phyloP scores from a whole-genome alignment of 1,140 invertebrate genomes.

The Neodiprion fabricii region DNA sequence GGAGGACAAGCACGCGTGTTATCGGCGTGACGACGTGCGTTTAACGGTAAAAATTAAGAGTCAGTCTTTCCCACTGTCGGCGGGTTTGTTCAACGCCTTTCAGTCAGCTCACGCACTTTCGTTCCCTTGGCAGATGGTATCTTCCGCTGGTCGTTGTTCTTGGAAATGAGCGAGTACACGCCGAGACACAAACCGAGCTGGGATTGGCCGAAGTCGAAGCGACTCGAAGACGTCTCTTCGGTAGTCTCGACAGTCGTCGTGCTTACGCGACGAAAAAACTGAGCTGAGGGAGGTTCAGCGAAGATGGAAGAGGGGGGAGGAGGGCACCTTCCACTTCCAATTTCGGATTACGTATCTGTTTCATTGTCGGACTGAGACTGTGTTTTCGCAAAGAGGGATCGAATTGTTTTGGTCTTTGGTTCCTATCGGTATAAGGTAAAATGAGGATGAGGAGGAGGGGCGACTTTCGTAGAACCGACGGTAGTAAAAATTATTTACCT shows the following conservation, averaged over 20 bases:
- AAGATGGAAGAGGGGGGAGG: not conserved
- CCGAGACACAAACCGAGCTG: not conserved
- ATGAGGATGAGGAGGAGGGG: too few relatives aligned
- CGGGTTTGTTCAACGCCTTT: not conserved
- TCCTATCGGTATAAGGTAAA: too few relatives aligned
- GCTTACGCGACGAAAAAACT: not conserved
- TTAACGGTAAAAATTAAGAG: not conserved
- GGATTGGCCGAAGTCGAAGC: too few relatives aligned
- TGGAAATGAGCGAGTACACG: not conserved
- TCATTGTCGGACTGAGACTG: not conserved
- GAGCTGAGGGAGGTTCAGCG: too few relatives aligned
- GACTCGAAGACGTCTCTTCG: too few relatives aligned
- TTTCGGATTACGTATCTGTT: not conserved
- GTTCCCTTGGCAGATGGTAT: not conserved
- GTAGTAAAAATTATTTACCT: too few relatives aligned
- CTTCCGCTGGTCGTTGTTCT: not conserved
- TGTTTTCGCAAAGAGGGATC: too few relatives aligned
- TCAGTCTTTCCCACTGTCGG: not conserved
- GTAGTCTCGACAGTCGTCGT: not conserved
- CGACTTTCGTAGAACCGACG: too few relatives aligned
- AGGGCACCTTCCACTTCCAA: not conserved
- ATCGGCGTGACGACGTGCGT: not conserved
- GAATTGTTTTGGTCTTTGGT: too few relatives aligned
- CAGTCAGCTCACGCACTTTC: slow-evolving; percentile 3
- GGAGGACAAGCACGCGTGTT: too few relatives aligned